Base-by-base conservation (phyloP, 1,140 invertebrate species). In the Sitodiplosis mosellana region DNA sequence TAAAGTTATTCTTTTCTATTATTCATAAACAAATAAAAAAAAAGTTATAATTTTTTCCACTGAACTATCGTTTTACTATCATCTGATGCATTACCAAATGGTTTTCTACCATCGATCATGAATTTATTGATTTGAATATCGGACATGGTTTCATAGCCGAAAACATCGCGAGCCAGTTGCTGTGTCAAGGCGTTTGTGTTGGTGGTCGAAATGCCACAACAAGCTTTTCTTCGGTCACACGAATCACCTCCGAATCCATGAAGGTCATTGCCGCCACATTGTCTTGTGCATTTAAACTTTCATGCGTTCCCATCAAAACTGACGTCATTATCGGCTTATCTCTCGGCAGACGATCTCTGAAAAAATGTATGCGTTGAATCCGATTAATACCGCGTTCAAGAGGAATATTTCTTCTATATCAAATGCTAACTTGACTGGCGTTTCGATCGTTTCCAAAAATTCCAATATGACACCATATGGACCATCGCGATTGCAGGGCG, bases 101-200 rank as follows among this genome's bases (percentile, higher is more conserved):
- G 78, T 57, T 72, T 73, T 1, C 69, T 74, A n/a, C 79, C 80
- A 58, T 84, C 78, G 40, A 78, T 74, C 1, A 79, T 66, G 57
- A 80, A 88, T 55, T 79, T 67, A 56, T 88, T 88, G 6, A 88
- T 77, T 70, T 86, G 83, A 58, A 80, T 87, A 57, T 84, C 80
- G 22, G 77, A 57, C 48, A 88, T 65, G 1, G 75, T 77, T 65
- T 85, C 69, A 57, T 87, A 89, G n/a, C 77, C 76, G 45, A 81
- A 78, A n/a, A 88, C 73, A 52, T 86, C 81, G 1, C 63, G 71
- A 17, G 79, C 81, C 19, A 89, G 68, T 82, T 87, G 84, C 76
- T 82, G 79, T 20, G 87, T 90, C 14, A 89, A 65, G 0, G 83
- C 81, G 60, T 78, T 88, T 6, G 86, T 87, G 57, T 89, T 89